phyloP scores from a whole-genome alignment of 2,797 vertebrate species.

The Sphenopsis melanotis region DNA sequence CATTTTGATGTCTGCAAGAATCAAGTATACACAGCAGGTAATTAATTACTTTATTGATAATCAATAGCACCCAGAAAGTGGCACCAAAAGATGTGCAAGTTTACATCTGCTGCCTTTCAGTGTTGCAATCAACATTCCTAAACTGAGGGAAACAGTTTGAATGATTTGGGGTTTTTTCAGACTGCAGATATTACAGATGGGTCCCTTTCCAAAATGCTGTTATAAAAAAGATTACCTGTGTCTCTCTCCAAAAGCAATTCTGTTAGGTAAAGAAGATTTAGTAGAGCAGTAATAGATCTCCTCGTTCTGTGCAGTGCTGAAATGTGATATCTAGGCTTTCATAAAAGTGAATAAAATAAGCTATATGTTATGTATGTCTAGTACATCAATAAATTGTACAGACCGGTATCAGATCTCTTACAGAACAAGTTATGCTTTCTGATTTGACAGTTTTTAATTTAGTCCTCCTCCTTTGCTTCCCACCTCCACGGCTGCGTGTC shows the following conservation, averaged over 20 bases:
- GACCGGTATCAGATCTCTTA: background rate
- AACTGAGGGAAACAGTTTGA: background rate
- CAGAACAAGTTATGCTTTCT: background rate
- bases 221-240: background rate
- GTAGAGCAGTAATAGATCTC: background rate
- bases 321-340: background rate
- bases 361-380: background rate
- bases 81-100: background rate
- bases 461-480: slow-evolving; percentile 25
- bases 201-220: background rate
- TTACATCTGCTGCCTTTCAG: background rate
- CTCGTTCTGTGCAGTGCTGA: background rate
- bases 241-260: background rate
- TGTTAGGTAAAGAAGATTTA: background rate
- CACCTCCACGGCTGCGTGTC: background rate
- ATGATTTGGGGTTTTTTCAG: background rate
- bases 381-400: background rate
- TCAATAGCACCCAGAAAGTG: background rate
- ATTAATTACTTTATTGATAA: background rate
- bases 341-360: background rate
- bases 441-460: slow-evolving; percentile 46
- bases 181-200: background rate
- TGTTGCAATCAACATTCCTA: background rate
- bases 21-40: slow-evolving; percentile 5
- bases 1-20: background rate